These are phyloP conservation scores for Acanthurus tractus DNA, from an alignment of 2,797 vertebrate species.

Conservation along the genomic window DNA sequence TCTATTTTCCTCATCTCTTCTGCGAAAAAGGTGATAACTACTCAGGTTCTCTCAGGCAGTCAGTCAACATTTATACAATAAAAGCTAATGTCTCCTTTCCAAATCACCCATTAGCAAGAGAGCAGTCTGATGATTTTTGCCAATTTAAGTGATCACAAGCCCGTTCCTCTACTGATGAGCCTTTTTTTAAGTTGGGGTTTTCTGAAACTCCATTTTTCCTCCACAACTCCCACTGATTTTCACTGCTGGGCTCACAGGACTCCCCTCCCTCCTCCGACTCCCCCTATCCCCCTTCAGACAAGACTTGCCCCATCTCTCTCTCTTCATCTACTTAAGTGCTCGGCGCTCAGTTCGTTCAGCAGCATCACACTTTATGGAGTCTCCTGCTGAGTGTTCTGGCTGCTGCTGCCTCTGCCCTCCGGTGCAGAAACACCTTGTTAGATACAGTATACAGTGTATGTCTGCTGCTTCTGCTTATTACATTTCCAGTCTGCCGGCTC, in stretches of 20 bases:
- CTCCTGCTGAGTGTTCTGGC: slow-evolving; percentile 7
- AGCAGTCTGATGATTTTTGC: background rate
- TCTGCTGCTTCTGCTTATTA: slow-evolving; percentile 36
- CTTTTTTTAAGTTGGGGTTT: slow-evolving; percentile 14
- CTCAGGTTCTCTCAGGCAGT: slow-evolving; percentile 18
- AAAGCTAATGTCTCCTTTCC: slow-evolving; percentile 13
- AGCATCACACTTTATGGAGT: slow-evolving; percentile 39
- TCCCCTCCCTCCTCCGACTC: slow-evolving; percentile 3
- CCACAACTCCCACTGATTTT: slow-evolving; percentile 12
- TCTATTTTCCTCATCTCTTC: slow-evolving; percentile 18
- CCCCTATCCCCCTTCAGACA: slow-evolving; percentile 11
- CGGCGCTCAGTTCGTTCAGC: slow-evolving; percentile 27
- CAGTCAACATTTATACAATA: slow-evolving; percentile 29
- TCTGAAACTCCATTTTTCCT: slow-evolving; percentile 17
- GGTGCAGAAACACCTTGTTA: slow-evolving; percentile 56
- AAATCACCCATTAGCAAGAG: slow-evolving; percentile 5
- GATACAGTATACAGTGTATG: slow-evolving; percentile 7
- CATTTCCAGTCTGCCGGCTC: slow-evolving; percentile 43
- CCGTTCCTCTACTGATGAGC: background rate
- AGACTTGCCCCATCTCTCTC: slow-evolving; percentile 16
- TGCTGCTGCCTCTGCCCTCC: slow-evolving; percentile 33
- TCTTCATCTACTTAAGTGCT: slow-evolving; percentile 32
- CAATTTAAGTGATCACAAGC: background rate
- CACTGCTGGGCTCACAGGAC: slow-evolving; percentile 11
- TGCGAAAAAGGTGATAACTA: slow-evolving; percentile 21